Conservation (phyloP, 2,113 vertebrate species). For the Dicrurus megarhynchus region DNA sequence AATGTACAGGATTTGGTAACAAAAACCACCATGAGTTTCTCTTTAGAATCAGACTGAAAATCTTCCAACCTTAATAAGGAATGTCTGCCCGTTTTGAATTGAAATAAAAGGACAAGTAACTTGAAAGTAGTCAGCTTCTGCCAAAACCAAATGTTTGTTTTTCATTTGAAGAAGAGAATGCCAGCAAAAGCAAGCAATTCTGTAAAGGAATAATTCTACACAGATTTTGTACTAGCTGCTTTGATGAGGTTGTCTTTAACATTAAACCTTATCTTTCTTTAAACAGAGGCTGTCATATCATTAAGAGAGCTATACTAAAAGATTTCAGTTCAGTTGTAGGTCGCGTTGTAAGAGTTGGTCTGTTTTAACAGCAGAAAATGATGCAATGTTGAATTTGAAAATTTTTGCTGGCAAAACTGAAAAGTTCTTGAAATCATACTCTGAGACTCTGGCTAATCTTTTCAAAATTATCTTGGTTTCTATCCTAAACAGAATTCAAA, state of each 20-base stretch:
- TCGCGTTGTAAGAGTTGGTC: background rate
- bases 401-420: background rate
- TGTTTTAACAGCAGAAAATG: background rate
- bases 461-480: background rate
- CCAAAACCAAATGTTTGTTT: background rate
- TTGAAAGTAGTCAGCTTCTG: background rate
- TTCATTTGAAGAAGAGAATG: background rate
- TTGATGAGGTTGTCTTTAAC: background rate
- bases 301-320: background rate
- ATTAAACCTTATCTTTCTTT: background rate
- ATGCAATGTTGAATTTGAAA: background rate
- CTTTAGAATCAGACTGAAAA: background rate
- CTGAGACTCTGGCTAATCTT: background rate
- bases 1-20: background rate
- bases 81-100: background rate
- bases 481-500: background rate
- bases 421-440: background rate
- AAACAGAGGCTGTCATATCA: background rate
- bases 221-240: background rate
- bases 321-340: background rate
- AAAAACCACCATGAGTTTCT: background rate
- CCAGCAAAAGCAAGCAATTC: background rate
- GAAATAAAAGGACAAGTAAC: background rate
- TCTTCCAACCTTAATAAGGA: background rate
- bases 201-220: background rate